Base-by-base conservation (phyloP, 2,888 invertebrate genomes). In the Clostera curtula region DNA sequence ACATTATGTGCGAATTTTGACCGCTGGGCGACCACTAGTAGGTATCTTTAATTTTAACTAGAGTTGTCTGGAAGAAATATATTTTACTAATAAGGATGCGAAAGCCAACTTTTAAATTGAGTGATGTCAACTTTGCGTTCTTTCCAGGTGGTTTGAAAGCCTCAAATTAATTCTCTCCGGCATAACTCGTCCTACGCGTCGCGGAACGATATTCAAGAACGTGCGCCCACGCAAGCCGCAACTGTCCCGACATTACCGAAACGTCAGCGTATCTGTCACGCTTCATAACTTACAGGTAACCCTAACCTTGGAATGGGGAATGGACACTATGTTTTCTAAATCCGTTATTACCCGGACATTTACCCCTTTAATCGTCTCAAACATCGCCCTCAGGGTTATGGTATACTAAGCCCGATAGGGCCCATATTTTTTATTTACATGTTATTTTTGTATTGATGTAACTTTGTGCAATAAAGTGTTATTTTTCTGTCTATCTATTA, bases 141-240 rank as follows among this genome's bases (percentile, higher is more conserved):
- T 8, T 13, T 3, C 1, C 27, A 87, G 90, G 43, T 98, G 98
- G 95, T 94, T 98, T 65, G 97, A 98, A 69, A 97, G 96, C 58
- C 85, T 99, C 14, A 97, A 97, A 74, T 86, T 97, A 34, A 94
- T 95, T 38, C 73, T 99, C 16, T 96, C 96, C 0, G 93, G 93
- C 0, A 95, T 98, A 1, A 97, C 98, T 1, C 88, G 98, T 1
- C 98, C 98, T 0, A 98, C 97, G 0, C 88, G 95, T 5, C 88
- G 98, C 47, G 99, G 99, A 0, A 87, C 88, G 1, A 88, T 97
- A 15, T 99, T 98, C 72, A 87, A 89, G 35, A 94, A 94, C 61
- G 87, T 91, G 24, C 87, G 93, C 6, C 93, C 95, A 7, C 87
- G 93, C 29, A 97, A 97, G 67, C 92, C 92, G 38, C 97, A 97